These are phyloP conservation scores for Meriones psammophilus DNA, from an alignment of 2,797 vertebrate species.

Conservation along the genomic window DNA sequence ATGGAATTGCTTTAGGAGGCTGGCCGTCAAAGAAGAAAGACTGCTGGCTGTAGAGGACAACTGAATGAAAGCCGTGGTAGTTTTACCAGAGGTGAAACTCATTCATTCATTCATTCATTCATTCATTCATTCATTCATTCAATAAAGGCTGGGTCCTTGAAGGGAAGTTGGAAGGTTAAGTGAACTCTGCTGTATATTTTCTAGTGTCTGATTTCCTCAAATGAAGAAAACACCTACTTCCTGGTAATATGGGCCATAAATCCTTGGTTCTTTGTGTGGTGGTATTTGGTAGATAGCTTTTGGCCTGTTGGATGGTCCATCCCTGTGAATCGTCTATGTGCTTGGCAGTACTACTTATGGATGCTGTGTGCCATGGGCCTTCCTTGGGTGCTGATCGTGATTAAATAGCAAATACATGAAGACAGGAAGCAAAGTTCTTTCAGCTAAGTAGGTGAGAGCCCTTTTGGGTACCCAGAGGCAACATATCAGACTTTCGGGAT, in stretches of 20 bases:
- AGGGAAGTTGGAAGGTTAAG: neutral
- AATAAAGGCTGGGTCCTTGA: neutral
- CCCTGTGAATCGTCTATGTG: neutral
- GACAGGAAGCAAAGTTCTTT: neutral
- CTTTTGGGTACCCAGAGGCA: conserved; percentile 12
- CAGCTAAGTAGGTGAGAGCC: neutral
- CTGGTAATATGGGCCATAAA: neutral
- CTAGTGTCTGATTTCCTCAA: conserved; percentile 18
- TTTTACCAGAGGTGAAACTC: neutral
- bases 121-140: neutral
- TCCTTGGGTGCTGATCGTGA: neutral
- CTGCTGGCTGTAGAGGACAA: neutral
- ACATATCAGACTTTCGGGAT: conserved; percentile 3
- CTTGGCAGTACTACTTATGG: conserved; percentile 29
- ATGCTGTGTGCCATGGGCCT: neutral
- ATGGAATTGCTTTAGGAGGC: conserved; percentile 12
- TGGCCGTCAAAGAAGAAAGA: neutral
- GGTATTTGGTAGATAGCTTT: conserved; percentile 2
- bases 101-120: neutral
- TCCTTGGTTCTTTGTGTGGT: conserved; percentile 2
- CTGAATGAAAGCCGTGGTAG: neutral
- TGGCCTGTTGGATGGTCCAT: neutral
- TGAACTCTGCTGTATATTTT: conserved; percentile 23
- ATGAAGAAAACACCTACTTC: neutral
- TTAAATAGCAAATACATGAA: neutral